Evolutionary conservation across 1,140 invertebrate species (phyloP), one percentile per base, ranked within the genome.

Genomic region (Brachionus rotundiformis): DNA sequence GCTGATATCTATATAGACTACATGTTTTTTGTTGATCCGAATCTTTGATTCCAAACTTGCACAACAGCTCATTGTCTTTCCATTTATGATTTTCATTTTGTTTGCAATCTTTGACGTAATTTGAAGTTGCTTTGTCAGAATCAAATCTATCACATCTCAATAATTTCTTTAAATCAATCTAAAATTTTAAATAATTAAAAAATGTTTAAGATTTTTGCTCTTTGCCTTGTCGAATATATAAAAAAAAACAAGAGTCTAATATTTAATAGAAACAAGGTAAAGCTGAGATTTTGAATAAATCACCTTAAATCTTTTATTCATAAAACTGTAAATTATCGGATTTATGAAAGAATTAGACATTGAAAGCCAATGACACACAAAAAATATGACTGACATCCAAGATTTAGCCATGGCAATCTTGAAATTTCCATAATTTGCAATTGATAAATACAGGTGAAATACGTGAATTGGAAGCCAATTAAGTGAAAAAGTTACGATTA

Each of bases 311-410:
- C 93, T 94, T 44, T 92, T 91, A 27, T 93, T 94, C 90, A 95
- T 93, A 84, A 94, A 91, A 85, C 93, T 94, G 86, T 95, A 95
- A 4, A 95, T 91, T 54, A 95, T 91, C 0, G 94, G 94, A 87
- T 95, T 95, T 83, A 94, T 91, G 31, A 93, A 93, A 7, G 92
- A 93, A 87, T 94, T 94, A 1, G 91, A 88, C 88, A 90, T 90
- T 49, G 90, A 89, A 6, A 90, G 84, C 89, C 89, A 90, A 83
- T 90, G 89, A 73, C 87, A 89, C 27, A 84, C 83, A 83, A 89
- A 89, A 83, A 89, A 90, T 11, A 85, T 73, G 11, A 44, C 68
- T 19, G 33, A 73, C 33, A 44, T 73, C 33, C 33, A 73, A n/a
- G 68, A 44, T 16, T 73, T 73, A 16, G 19, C 36, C 41, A 68